A percentile compares a stretch with the other conserved stretches of the same genome.
phyloP scores from a whole-genome alignment of 2,113 vertebrate species.

The Pelecanus crispus region DNA sequence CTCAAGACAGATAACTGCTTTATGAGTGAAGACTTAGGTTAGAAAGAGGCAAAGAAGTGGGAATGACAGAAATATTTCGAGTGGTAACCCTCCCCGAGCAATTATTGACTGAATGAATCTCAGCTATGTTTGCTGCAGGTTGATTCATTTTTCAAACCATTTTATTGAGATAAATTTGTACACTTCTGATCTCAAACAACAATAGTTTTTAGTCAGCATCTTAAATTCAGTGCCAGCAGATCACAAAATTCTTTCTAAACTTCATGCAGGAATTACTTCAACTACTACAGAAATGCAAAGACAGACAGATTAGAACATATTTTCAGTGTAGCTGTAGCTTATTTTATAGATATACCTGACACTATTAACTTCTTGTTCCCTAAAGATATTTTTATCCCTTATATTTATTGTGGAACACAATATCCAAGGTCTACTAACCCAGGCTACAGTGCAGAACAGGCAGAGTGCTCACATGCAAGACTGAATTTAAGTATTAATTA shows the following conservation, averaged over 20 bases:
- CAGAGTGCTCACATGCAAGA: neutral
- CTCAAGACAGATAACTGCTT: neutral
- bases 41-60: neutral
- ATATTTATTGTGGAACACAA: neutral
- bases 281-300: neutral
- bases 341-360: neutral
- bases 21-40: neutral
- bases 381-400: neutral
- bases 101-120: neutral
- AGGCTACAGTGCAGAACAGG: neutral
- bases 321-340: neutral
- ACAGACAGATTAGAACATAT: neutral
- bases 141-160: neutral
- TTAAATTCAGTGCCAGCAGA: neutral
- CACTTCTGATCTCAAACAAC: neutral
- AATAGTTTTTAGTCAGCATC: neutral
- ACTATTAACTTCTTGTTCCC: neutral
- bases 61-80: neutral
- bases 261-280: neutral
- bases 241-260: neutral
- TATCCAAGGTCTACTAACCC: neutral
- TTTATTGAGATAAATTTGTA: neutral
- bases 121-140: neutral
- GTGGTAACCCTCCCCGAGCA: neutral
- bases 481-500: neutral